Evolutionary conservation across 2,113 vertebrate species (phyloP).

Genomic region (Mastomys coucha): DNA sequence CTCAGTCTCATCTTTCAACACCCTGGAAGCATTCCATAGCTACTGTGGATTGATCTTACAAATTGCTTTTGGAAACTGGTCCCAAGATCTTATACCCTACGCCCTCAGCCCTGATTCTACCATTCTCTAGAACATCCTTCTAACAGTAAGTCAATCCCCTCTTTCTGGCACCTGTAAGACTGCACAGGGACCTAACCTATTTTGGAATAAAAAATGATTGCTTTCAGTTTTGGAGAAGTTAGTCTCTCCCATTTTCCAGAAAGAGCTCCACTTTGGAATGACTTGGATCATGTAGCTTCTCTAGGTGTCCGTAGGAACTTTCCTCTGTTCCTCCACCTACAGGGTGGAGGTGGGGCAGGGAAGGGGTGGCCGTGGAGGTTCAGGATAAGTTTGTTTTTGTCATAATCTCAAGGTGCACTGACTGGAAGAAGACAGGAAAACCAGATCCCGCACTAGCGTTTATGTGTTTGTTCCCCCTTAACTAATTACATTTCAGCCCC

Average conservation of each 20-base stretch:
- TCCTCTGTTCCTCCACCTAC: background rate
- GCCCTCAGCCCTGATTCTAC: background rate
- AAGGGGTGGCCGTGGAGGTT: background rate
- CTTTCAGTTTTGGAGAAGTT: slow-evolving; percentile 30
- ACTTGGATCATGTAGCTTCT: background rate
- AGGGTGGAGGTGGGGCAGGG: background rate
- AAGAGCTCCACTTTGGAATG: background rate
- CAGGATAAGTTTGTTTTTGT: background rate
- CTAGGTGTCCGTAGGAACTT: background rate
- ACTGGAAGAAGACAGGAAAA: slow-evolving; percentile 15
- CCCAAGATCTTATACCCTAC: background rate
- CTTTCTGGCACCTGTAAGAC: background rate
- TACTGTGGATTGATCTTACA: background rate
- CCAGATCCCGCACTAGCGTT: background rate
- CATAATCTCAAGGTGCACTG: background rate
- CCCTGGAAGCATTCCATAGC: slow-evolving; percentile 30
- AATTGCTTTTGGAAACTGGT: slow-evolving; percentile 56
- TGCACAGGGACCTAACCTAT: background rate
- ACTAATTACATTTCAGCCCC: background rate
- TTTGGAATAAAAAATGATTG: background rate
- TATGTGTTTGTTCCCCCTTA: background rate
- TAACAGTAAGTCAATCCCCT: background rate
- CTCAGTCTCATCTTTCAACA: slow-evolving; percentile 36
- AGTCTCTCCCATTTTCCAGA: background rate
- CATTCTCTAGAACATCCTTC: background rate